Evolutionary conservation across 2,113 vertebrate genomes (phyloP), one percentile per base, ranked within the genome.

Genomic region (Chauna torquata): DNA sequence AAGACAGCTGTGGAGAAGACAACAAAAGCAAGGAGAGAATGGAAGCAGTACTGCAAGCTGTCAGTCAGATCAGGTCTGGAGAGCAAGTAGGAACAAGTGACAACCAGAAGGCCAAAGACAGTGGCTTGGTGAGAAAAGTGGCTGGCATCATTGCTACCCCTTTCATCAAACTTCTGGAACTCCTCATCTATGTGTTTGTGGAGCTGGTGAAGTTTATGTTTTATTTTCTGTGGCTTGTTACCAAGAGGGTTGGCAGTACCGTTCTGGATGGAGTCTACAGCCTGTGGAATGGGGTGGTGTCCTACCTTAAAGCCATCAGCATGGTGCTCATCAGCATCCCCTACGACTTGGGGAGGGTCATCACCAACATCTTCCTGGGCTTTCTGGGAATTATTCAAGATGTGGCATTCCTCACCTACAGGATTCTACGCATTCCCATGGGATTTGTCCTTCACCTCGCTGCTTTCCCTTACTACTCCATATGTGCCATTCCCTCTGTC

Each of bases 241-340:
- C 96, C 86, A 98, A 97, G 65, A 61, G 55, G 36, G 61, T 98
- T 57, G 49, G 83, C 23, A 85, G 82, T 13, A 81, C 96, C 22
- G 11, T 97, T 34, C 92, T 97, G 83, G 47, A 86, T 19, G 88
- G 97, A 81, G 59, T 97, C 34, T 96, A 30, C 74, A 93, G 70
- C 83, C 84, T 98, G 57, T 98, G 98, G 50, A 90, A 81, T 0
- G 97, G 96, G 16, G 2, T 92, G 5, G 20, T 94, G 58, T 98
- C 98, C 12, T 98, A 98, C 84, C 44, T 98, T 16, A 69, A 96
- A 88, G 92, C 97, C 47, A 72, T 98, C 25, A 95, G 91, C 69
- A 92, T 93, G 42, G 98, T 98, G 88, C 66, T 98, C 94, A 90
- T 98, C 87, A 95, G 96, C 95, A 97, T 98, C 55, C 98, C 98